Base-by-base conservation (phyloP, 92 coral and sea anemone species). In the Siderastrea siderea region DNA sequence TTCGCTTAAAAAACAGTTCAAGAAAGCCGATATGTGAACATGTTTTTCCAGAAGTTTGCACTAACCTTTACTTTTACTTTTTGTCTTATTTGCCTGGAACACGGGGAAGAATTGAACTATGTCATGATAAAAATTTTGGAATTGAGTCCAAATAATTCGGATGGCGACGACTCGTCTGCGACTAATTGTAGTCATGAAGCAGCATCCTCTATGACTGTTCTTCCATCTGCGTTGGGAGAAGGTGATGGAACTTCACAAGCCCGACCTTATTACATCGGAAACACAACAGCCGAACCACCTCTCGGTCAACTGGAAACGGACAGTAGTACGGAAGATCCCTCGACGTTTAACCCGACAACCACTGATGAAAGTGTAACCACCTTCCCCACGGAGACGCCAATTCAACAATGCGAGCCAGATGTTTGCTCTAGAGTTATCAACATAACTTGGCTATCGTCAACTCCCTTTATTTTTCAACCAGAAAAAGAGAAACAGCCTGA, bases 81-180 rank as follows among this genome's bases (percentile, higher is more conserved):
- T 73, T 51, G 11, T 17, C 77, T 73, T 3, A 15, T 58, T 76
- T 57, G 26, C 68, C 57, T 26, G 15, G 48, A 44, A 46, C 12
- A 46, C 68, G 65, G 26, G 9, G 65, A 38, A 55, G 80, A 45
- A 4, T 13, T 76, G 19, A 10, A 58, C 46, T 76, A 76, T 59
- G 50, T 57, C 8, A 76, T 76, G 80, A 55, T 76, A 54, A 76
- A 76, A 43, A 57, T 76, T 43, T 76, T 76, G 51, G 80, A 76
- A 44, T 17, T 76, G 67, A 58, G 60, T 66, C 63, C 5, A 75
- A 53, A 57, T 44, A 75, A 57, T 49, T 15, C 68, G 52, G 68
- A 57, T 59, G 80, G 57, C 15, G 12, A 5, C 53, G 67, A 55
- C 6, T 6, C 38, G 10, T 4, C 0, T 26, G 38, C 46, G 6